Evolutionary conservation across 2,888 invertebrate genomes (phyloP), one percentile per base, ranked within the genome.

Genomic region (Tenthredo distinguenda): DNA sequence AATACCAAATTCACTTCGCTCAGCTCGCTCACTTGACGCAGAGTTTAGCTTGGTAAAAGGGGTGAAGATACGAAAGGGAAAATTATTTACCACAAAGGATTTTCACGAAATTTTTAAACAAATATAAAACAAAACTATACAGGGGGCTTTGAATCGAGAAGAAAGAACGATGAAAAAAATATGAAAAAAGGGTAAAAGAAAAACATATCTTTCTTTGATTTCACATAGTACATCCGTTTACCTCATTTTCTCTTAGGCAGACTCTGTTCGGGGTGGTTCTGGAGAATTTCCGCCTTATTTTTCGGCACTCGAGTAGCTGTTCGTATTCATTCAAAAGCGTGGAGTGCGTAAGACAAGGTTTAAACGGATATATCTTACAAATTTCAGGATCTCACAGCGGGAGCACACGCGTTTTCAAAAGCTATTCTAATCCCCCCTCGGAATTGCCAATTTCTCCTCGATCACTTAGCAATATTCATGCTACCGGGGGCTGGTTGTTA

Each of bases 361-460:
- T 62, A 81, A 47, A 62, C 40, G 62, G 21, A 81, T 81, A 74
- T 43, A 81, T 37, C 31, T 62, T 81, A 34, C 34, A 62, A 81
- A 81, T 50, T 62, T 81, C 50, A 50, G 21, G 62, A 55, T 55
- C 81, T 40, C 21, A 21, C 62, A 26, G 9, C 12, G 15, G 47
- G 26, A 77, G 31, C 21, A 43, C 34, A 47, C n/a, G 4, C 62
- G 81, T 62, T 65, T 47, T 68, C 50, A 47, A 65, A 47, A 71
- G 68, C 40, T 40, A 83, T 83, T 83, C 68, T 83, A 83, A 83
- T 83, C 50, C 68, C 47, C 83, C 65, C 47, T 47, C 71, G 83
- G 62, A 83, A 83, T 83, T 83, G 83, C 68, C 83, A 83, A 83
- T 83, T 68, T 83, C 43, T 83, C 47, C 68, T 83, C 71, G 68